Conservation (phyloP, 2,888 invertebrate species). For the Protophormia terraenovae region DNA sequence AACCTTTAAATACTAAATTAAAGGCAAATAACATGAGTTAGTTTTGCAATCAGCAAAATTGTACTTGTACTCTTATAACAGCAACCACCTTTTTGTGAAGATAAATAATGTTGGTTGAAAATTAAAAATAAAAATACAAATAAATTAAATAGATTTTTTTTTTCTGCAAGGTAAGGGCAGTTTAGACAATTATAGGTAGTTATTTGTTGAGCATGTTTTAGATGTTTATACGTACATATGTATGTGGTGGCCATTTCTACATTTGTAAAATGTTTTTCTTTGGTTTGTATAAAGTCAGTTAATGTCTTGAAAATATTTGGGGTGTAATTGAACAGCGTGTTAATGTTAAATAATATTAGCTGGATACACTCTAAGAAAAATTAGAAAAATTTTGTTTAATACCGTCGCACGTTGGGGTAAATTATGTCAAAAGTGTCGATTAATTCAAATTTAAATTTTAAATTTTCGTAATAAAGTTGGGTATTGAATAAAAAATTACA, state of each 20-base stretch:
- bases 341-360: not conserved
- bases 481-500: too few relatives aligned
- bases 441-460: too few relatives aligned
- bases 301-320: slow-evolving; percentile 19
- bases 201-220: not conserved
- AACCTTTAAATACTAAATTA: slow-evolving; percentile 69
- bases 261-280: not conserved
- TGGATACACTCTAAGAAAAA: not conserved
- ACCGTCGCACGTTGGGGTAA: too few relatives aligned
- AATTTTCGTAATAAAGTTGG: too few relatives aligned
- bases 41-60: slow-evolving; percentile 53
- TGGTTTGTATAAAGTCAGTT: not conserved
- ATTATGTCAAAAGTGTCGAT: too few relatives aligned
- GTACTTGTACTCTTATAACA: slow-evolving; percentile 1
- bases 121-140: slow-evolving; percentile 33
- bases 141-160: slow-evolving; percentile 36
- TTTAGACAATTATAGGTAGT: not conserved
- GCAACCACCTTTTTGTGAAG: slow-evolving; percentile 29
- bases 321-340: slow-evolving; percentile 35
- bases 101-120: slow-evolving; percentile 52
- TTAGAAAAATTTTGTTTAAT: too few relatives aligned
- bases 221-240: not conserved
- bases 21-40: slow-evolving; percentile 62
- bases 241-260: slow-evolving; percentile 17
- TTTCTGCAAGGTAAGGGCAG: not conserved